Evolutionary conservation across 92 coral and sea anemone species (phyloP).

Genomic region (Hydrozoanthus gracilis): DNA sequence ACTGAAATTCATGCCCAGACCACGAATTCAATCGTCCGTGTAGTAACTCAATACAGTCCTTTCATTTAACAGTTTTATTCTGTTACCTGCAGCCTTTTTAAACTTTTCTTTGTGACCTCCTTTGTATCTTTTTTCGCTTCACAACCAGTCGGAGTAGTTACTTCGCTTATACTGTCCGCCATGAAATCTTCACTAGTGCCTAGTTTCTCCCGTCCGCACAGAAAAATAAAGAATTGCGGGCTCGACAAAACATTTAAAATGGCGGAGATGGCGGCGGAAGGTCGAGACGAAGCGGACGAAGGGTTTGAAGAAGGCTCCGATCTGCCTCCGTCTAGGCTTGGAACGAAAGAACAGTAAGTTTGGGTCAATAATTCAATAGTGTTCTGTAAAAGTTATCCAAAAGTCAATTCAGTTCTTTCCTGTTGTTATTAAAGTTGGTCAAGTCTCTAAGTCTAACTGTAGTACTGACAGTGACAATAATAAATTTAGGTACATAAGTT

Average conservation of each 20-base stretch:
- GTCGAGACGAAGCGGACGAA: slow-evolving; percentile 43
- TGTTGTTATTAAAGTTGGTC: no score
- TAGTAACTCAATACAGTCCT: no score
- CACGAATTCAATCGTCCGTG: no score
- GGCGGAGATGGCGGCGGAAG: slow-evolving; percentile 29
- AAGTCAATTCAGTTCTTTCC: no score
- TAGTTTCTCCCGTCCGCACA: not conserved
- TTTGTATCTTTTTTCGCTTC: not conserved
- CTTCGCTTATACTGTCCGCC: not conserved
- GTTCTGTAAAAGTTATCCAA: no score
- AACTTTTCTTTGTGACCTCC: slow-evolving; percentile 45
- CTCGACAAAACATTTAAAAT: slow-evolving; percentile 47
- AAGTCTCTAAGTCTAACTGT: no score
- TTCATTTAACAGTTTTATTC: not conserved
- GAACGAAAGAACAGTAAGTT: slow-evolving; percentile 78
- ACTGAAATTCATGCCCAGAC: no score
- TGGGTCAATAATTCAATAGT: no score
- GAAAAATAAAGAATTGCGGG: slow-evolving; percentile 37
- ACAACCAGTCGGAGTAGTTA: not conserved
- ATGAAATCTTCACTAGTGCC: not conserved
- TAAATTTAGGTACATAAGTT: no score
- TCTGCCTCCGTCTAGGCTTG: slow-evolving; percentile 71
- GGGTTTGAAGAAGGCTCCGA: slow-evolving; percentile 26
- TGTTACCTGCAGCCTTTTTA: slow-evolving; percentile 66
- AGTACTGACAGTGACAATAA: no score